Conservation (phyloP, 2,888 invertebrate genomes). For the Odontocolon sp. region DNA sequence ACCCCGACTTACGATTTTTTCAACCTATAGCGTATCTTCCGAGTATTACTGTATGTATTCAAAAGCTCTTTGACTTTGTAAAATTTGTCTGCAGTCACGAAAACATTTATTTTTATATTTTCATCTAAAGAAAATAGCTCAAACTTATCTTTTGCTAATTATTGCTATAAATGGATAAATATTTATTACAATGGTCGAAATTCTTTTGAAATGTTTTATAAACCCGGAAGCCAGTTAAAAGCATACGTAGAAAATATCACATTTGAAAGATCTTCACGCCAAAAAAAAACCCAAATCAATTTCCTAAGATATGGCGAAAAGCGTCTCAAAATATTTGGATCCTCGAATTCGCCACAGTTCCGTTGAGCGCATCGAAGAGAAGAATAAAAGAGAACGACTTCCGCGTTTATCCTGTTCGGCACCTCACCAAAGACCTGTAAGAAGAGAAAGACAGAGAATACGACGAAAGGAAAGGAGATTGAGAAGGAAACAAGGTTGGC, state of each 20-base stretch:
- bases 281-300: not conserved
- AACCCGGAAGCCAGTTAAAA: not conserved
- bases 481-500: conserved; percentile 19
- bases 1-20: too few species aligned
- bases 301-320: not conserved
- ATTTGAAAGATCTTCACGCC: conserved; percentile 10
- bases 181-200: too few species aligned
- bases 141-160: too few species aligned
- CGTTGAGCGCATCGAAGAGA: conserved; percentile 4
- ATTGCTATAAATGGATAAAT: too few species aligned
- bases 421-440: not conserved
- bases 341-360: conserved; percentile 46
- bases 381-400: conserved; percentile 29
- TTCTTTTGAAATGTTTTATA: too few species aligned
- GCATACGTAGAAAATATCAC: not conserved
- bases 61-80: too few species aligned
- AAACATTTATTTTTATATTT: too few species aligned
- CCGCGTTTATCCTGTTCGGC: conserved; percentile 26
- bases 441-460: not conserved
- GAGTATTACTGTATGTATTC: too few species aligned
- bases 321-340: conserved; percentile 55
- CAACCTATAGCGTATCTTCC: too few species aligned
- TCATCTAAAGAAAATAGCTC: too few species aligned
- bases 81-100: too few species aligned
- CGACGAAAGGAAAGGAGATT: not conserved